A percentile compares a stretch with the other conserved stretches of the same genome.
These are phyloP conservation scores for Rhynchopsitta pachyrhyncha DNA, from an alignment of 2,113 vertebrate species.

Conservation along the genomic window DNA sequence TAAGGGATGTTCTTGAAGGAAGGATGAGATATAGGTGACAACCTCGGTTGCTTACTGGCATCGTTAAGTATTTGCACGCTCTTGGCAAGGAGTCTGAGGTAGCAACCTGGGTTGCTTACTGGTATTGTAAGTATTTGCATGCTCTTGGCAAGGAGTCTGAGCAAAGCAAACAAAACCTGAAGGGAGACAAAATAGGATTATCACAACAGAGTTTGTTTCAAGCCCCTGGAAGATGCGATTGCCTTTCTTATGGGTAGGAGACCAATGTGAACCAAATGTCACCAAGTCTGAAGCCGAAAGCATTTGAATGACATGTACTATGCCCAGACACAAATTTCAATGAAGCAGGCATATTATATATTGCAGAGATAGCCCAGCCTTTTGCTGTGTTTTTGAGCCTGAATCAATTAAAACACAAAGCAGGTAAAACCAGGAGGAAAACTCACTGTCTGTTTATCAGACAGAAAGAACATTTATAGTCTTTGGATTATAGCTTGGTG, in stretches of 20 bases:
- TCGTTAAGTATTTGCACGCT: background rate
- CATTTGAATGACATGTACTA: background rate
- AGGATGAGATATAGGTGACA: background rate
- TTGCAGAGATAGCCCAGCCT: background rate
- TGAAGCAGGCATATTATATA: background rate
- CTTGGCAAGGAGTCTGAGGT: background rate
- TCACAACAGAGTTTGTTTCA: background rate
- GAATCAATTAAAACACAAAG: background rate
- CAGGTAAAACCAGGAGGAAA: background rate
- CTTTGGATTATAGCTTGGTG: slow-evolving; percentile 20
- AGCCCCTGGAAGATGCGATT: background rate
- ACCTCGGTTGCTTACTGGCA: background rate
- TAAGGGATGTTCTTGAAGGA: background rate
- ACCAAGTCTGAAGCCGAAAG: background rate
- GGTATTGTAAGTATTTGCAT: background rate
- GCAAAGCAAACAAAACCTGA: background rate
- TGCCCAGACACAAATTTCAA: background rate
- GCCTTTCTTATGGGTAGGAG: background rate
- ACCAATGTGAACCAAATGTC: background rate
- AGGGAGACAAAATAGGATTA: background rate
- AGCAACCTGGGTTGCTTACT: background rate
- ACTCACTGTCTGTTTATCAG: slow-evolving; percentile 18
- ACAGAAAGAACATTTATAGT: background rate
- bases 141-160: background rate
- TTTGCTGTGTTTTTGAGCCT: background rate